phyloP scores from a whole-genome alignment of 2,113 vertebrate genomes.

The Sterrhoptilus dennistouni region DNA sequence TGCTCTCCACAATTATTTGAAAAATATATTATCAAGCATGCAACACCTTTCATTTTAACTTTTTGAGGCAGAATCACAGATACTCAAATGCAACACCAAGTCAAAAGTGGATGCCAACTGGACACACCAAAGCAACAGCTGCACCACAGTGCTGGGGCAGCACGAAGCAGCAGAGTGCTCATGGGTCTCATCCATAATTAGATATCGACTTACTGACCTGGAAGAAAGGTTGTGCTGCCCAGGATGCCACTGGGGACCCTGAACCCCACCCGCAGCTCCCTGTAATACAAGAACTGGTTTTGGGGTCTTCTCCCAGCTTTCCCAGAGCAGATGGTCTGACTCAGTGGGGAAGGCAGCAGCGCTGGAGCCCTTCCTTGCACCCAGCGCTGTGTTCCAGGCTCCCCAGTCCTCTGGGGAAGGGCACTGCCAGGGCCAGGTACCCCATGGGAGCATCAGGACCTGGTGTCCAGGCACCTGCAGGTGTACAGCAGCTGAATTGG shows the following conservation, averaged over 20 bases:
- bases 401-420: neutral
- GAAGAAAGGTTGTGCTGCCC: neutral
- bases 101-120: neutral
- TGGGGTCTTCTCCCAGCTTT: neutral
- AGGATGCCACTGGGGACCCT: rapidly evolving
- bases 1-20: neutral
- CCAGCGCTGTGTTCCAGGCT: rapidly evolving
- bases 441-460: neutral
- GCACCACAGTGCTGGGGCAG: rapidly evolving
- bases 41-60: neutral
- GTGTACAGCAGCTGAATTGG: neutral
- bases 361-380: neutral
- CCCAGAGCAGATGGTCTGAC: neutral
- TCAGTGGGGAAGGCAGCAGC: neutral
- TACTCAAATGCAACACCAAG: neutral
- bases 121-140: rapidly evolving
- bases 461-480: rapidly evolving
- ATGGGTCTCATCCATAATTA: neutral
- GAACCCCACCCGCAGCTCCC: neutral
- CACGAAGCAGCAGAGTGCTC: neutral
- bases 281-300: neutral
- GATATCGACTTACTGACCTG: neutral
- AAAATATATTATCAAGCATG: neutral
- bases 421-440: rapidly evolving
- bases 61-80: neutral